Evolutionary conservation across 2,797 vertebrate genomes (phyloP), one percentile per base, ranked within the genome.

Genomic region (Mareca strepera): DNA sequence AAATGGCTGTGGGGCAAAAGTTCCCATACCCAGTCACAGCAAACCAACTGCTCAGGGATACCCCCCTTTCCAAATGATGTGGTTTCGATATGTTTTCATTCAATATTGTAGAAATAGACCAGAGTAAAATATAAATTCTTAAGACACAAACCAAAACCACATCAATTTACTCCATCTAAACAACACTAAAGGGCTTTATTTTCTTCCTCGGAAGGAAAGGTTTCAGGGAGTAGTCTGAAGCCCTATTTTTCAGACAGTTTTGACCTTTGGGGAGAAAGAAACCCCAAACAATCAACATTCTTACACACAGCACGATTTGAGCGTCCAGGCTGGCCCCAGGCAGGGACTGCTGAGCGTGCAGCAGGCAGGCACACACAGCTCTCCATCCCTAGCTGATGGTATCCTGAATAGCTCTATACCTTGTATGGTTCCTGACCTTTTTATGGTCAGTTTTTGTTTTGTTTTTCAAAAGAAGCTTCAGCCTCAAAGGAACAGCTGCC

Each of bases 131-230:
- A 76, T 1, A 39, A 11, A 92, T 41, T 43, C 13, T 84, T 76
- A 41, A 79, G 33, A 52, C 44, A 55, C 20, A 86, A 91, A 90
- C 29, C 69, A 83, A 91, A 90, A 75, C 48, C 76, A 77, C 59
- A 80, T 37, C 16, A 79, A 79, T 94, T 90, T 79, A 63, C 10
- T 94, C 37, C 17, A 63, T 46, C 77, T 82, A 78, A 96, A 94
- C 9, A 67, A 76, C 66, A 59, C 4, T 46, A 43, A 70, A 70
- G 55, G 41, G 28, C 43, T 91, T 53, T 1, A 53, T 84, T 79
- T 90, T 88, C n/a, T 62, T 11, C 39, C 33, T 86, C 66, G 35
- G 21, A 22, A 37, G 18, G 22, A 73, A 70, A 92, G 17, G 12
- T 43, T 72, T 29, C 5, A 63, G 26, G 7, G 18, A 7, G 2